phyloP scores from a whole-genome alignment of 2,113 vertebrate species.

The Cariama cristata region DNA sequence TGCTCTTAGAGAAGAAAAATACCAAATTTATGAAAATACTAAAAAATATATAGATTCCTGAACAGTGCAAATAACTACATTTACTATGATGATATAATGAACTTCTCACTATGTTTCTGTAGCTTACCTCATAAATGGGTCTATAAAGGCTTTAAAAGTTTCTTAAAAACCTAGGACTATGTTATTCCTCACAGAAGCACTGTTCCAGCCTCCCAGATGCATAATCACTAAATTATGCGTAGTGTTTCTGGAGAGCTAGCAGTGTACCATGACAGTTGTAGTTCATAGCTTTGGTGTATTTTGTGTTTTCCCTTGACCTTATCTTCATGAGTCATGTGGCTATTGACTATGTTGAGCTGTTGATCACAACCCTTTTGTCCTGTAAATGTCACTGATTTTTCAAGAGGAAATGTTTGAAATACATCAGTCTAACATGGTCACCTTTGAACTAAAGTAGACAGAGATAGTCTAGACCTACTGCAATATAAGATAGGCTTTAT shows the following conservation, averaged over 20 bases:
- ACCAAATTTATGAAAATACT: neutral
- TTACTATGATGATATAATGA: neutral
- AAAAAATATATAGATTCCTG: neutral
- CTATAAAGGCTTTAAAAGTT: neutral
- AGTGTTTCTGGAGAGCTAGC: neutral
- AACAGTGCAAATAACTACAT: neutral
- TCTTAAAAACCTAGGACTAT: neutral
- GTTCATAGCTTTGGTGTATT: neutral
- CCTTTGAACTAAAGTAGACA: neutral
- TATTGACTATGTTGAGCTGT: fast-evolving
- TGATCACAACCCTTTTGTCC: neutral
- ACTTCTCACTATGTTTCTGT: neutral
- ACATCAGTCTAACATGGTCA: neutral
- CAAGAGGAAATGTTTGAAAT: neutral
- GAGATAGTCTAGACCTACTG: neutral
- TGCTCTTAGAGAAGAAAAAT: fast-evolving
- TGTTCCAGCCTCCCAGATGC: neutral
- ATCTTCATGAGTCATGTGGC: neutral
- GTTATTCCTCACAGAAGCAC: neutral
- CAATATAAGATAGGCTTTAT: neutral
- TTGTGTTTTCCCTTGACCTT: neutral
- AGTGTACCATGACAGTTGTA: fast-evolving
- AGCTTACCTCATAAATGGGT: neutral
- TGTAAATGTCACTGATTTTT: neutral
- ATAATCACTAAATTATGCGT: neutral